phyloP scores from a whole-genome alignment of 2,113 vertebrate species.

The Gallinago undulata region DNA sequence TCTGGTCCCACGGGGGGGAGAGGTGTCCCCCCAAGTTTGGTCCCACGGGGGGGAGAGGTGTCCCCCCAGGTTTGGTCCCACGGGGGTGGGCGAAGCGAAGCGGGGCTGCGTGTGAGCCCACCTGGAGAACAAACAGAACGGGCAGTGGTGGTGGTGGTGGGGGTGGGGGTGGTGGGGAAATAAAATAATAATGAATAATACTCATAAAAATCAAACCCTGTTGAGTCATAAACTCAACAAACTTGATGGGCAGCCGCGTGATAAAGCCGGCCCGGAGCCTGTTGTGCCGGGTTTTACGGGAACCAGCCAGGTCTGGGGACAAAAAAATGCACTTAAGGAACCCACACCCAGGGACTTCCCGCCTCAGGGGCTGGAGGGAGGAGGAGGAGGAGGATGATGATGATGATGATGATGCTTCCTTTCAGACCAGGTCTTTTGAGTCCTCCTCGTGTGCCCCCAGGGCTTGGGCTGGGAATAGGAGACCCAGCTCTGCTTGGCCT shows the following conservation, averaged over 20 bases:
- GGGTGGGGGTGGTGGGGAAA: background rate
- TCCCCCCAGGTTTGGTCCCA: background rate
- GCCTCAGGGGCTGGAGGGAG: background rate
- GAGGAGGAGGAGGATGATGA: background rate
- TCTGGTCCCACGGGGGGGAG: no score
- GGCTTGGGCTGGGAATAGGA: background rate
- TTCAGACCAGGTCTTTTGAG: background rate
- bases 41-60: background rate
- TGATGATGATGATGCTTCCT: background rate
- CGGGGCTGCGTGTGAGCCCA: accelerated
- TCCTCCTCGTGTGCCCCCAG: no score
- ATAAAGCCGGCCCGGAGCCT: background rate
- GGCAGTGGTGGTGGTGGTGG: accelerated
- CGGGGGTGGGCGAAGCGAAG: accelerated
- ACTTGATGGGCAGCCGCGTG: background rate
- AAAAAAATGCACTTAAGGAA: background rate
- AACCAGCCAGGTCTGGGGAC: background rate
- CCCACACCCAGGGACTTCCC: background rate
- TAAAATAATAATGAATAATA: background rate
- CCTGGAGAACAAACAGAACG: accelerated
- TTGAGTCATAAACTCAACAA: slow-evolving; percentile 40
- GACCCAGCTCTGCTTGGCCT: background rate
- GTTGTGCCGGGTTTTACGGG: background rate
- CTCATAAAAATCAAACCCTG: background rate
- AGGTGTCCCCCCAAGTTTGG: no score